Conservation (phyloP, 53 echinoderm and acorn worm species). For the Zoroaster sp. region DNA sequence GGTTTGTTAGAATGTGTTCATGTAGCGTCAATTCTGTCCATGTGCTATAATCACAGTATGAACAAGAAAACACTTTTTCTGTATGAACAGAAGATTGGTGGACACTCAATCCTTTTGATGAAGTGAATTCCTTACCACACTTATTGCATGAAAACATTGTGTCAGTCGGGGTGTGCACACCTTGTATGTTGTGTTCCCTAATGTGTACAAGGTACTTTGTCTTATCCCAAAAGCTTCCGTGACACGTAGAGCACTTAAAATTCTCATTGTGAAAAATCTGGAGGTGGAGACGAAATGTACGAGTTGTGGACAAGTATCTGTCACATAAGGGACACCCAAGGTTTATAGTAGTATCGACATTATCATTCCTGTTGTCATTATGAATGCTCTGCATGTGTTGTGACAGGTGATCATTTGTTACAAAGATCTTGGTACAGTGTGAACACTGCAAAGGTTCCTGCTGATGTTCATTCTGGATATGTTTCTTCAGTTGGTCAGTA, state of each 20-base stretch:
- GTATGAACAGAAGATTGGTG: conserved; percentile 39
- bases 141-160: conserved; percentile 8
- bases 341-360: background rate
- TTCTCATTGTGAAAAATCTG: background rate
- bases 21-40: conserved; percentile 6
- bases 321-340: background rate
- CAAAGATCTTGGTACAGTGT: background rate
- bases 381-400: background rate
- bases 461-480: conserved; percentile 1
- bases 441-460: background rate
- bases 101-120: conserved; percentile 1
- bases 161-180: background rate
- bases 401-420: background rate
- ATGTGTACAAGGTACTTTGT: conserved; percentile 1
- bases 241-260: conserved; percentile 7
- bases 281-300: background rate
- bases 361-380: background rate
- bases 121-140: conserved; percentile 39
- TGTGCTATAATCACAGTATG: conserved; percentile 30
- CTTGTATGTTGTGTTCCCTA: conserved; percentile 12
- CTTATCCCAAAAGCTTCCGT: background rate
- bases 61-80: conserved; percentile 1
- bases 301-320: background rate
- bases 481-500: background rate
- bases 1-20: conserved; percentile 52